These are phyloP conservation scores for Paralichthys olivaceus DNA, from an alignment of 2,113 vertebrate genomes.

Conservation along the genomic window DNA sequence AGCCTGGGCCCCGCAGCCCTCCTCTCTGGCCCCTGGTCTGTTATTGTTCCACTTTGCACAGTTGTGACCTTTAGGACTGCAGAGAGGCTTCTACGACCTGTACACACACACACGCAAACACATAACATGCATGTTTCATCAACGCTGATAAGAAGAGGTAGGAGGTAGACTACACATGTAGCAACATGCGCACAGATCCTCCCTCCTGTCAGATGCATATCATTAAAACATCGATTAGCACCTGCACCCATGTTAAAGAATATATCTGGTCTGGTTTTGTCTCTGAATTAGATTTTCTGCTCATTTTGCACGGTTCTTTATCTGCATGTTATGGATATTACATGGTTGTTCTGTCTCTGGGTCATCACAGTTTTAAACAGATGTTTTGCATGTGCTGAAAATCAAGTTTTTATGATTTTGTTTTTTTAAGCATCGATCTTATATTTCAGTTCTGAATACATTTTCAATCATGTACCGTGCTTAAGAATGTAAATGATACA, in stretches of 20 bases:
- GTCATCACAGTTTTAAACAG: constrained; percentile 42
- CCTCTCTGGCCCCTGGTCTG: constrained; percentile 77
- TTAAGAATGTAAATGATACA: not conserved
- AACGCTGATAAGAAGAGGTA: constrained; percentile 84
- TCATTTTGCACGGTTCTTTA: constrained; percentile 66
- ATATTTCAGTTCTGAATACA: not conserved
- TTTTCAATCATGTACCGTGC: not conserved
- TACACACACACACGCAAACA: constrained; percentile 12
- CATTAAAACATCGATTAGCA: constrained; percentile 85
- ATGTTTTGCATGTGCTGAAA: constrained; percentile 38
- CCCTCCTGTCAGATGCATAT: constrained; percentile 82
- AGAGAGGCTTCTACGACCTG: constrained; percentile 77
- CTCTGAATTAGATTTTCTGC: constrained; percentile 79
- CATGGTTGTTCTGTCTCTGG: constrained; percentile 47
- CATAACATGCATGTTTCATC: constrained; percentile 85
- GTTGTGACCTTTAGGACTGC: constrained; percentile 85
- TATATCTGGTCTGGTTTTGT: constrained; percentile 57
- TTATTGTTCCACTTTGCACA: constrained; percentile 92
- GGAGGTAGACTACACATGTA: constrained; percentile 79
- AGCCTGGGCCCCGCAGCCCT: constrained; percentile 45
- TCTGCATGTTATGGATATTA: constrained; percentile 65
- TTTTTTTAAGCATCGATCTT: not conserved
- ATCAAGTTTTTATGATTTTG: not conserved
- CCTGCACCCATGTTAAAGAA: constrained; percentile 52
- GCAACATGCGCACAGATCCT: constrained; percentile 71